A percentile compares a stretch with the other conserved stretches of the same genome.
Evolutionary conservation across 2,797 vertebrate species (phyloP).

Genomic region (Brachyrhaphis roseni): DNA sequence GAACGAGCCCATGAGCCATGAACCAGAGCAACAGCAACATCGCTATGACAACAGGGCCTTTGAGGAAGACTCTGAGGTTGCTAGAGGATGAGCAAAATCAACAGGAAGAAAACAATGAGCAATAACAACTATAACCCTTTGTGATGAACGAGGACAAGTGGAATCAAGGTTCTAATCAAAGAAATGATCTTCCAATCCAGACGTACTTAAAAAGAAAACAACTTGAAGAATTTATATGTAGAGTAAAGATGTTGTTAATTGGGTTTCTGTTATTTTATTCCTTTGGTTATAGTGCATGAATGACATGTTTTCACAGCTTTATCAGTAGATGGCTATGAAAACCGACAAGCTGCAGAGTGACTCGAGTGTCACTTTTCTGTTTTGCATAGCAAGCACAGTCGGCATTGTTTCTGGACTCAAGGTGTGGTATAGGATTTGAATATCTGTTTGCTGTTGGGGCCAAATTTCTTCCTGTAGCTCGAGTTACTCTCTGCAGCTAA

Average conservation of each 20-base stretch:
- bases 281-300: conserved; percentile 23
- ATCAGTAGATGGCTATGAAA: not conserved
- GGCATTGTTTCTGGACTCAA: not conserved
- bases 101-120: conserved; percentile 30
- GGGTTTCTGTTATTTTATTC: conserved; percentile 6
- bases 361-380: conserved; percentile 33
- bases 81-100: conserved; percentile 52
- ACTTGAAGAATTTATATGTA: conserved; percentile 21
- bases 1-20: conserved; percentile 43
- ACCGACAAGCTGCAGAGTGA: not conserved
- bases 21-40: conserved; percentile 50
- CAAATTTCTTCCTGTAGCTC: conserved; percentile 25
- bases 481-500: not conserved
- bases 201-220: conserved; percentile 4
- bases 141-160: conserved; percentile 19
- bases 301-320: conserved; percentile 30
- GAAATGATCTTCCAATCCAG: conserved; percentile 17
- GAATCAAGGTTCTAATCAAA: conserved; percentile 33
- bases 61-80: conserved; percentile 56
- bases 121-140: conserved; percentile 28
- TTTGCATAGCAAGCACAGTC: conserved; percentile 44
- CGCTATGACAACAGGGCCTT: conserved; percentile 78
- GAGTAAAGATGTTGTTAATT: conserved; percentile 20
- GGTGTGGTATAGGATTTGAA: conserved; percentile 20
- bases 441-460: conserved; percentile 21